phyloP scores from a whole-genome alignment of 2,888 invertebrate species.

The Neuroscelio doddi region DNA sequence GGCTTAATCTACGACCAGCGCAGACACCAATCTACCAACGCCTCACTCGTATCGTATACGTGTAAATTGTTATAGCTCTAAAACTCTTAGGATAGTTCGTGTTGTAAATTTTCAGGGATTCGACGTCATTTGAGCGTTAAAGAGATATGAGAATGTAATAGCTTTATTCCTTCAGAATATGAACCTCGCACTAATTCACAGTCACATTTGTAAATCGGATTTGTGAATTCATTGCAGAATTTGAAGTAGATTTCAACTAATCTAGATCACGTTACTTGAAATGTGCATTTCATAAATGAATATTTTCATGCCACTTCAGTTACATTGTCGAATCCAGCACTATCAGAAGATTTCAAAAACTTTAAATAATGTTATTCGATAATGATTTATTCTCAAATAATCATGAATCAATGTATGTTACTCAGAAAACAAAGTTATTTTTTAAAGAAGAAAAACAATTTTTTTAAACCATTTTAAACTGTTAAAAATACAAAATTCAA shows the following conservation, averaged over 20 bases:
- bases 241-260: constrained; percentile 29
- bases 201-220: constrained; percentile 14
- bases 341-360: no score
- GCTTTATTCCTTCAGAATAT: constrained; percentile 27
- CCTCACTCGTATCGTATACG: constrained; percentile 28
- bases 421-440: no score
- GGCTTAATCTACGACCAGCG: constrained; percentile 56
- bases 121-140: constrained; percentile 61
- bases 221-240: constrained; percentile 11
- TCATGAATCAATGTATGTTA: no score
- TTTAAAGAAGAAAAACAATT: no score
- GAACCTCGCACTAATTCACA: constrained; percentile 25
- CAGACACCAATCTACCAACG: constrained; percentile 41
- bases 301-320: no score
- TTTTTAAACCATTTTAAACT: no score
- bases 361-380: no score
- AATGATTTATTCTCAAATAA: no score
- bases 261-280: constrained; percentile 32
- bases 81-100: constrained; percentile 60
- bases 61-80: constrained; percentile 33
- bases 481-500: no score
- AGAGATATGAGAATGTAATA: constrained; percentile 56
- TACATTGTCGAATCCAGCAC: no score
- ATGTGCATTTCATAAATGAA: constrained; percentile 33
- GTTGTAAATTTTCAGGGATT: constrained; percentile 64